Evolutionary conservation across 2,888 invertebrate genomes (phyloP).

Genomic region (Melanargia galathea): DNA sequence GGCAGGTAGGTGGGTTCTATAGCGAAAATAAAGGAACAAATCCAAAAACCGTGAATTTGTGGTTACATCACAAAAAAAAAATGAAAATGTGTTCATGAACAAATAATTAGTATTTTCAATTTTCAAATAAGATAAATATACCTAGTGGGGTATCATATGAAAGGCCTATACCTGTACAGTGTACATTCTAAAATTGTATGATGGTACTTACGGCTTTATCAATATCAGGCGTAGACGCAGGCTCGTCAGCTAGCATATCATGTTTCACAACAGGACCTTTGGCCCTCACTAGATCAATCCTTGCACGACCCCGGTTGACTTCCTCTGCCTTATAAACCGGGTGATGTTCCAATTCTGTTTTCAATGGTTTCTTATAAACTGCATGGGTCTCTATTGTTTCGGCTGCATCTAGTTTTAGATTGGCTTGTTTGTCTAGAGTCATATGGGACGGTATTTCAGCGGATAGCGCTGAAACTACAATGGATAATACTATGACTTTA

Average conservation of each 20-base stretch:
- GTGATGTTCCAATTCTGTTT: constrained; percentile 49
- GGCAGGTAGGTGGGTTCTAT: too few relatives aligned
- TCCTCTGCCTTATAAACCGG: constrained; percentile 65
- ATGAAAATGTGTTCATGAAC: too few relatives aligned
- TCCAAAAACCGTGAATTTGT: too few relatives aligned
- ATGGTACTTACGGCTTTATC: constrained; percentile 63
- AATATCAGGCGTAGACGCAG: constrained; percentile 53
- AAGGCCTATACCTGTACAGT: too few relatives aligned
- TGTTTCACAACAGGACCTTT: constrained; percentile 60
- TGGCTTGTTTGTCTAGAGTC: constrained; percentile 54
- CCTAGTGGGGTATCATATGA: too few relatives aligned
- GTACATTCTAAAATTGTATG: not conserved
- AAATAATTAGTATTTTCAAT: too few relatives aligned
- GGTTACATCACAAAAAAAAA: too few relatives aligned
- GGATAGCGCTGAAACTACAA: constrained; percentile 49
- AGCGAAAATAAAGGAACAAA: too few relatives aligned
- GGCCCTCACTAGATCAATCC: constrained; percentile 62
- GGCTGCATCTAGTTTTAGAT: constrained; percentile 55
- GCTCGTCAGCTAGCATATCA: constrained; percentile 71
- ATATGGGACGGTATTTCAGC: constrained; percentile 60
- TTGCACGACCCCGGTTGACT: constrained; percentile 57
- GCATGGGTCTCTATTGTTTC: constrained; percentile 52
- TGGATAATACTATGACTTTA: constrained; percentile 48
- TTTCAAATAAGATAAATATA: too few relatives aligned
- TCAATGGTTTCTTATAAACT: constrained; percentile 53